These are phyloP conservation scores for Astreopora myriophthalma DNA, from an alignment of 64 coral and sea anemone species.

Conservation along the genomic window DNA sequence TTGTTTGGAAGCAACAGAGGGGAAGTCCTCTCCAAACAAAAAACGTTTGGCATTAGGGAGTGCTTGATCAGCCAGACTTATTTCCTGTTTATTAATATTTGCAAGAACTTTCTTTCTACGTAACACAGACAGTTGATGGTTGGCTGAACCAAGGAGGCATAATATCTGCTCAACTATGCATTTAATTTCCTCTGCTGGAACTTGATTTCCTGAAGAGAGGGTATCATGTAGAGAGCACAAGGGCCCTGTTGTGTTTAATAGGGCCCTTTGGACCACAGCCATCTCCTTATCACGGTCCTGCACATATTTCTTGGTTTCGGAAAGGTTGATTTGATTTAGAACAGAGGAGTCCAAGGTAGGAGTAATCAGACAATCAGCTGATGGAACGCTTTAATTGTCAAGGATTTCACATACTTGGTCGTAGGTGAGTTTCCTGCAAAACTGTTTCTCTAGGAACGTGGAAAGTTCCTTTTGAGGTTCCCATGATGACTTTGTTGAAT, in stretches of 20 bases:
- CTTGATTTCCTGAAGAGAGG: not conserved
- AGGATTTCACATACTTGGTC: no score
- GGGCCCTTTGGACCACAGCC: conserved; percentile 11
- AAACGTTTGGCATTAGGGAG: conserved; percentile 56
- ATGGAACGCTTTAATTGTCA: not conserved
- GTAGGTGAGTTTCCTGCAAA: no score
- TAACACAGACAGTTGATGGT: conserved; percentile 37
- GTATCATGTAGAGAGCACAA: conserved; percentile 48
- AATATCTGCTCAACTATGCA: conserved; percentile 27
- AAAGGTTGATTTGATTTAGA: not conserved
- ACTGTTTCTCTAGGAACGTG: no score
- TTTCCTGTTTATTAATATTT: conserved; percentile 28
- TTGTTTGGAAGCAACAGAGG: conserved; percentile 35
- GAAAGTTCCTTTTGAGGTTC: no score
- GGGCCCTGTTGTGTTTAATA: conserved; percentile 33
- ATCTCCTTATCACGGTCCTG: conserved; percentile 38
- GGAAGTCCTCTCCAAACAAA: conserved; percentile 48
- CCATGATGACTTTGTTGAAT: no score
- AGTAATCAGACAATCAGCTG: conserved; percentile 20
- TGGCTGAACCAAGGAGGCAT: conserved; percentile 43
- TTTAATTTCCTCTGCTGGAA: conserved; percentile 17
- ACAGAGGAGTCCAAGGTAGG: not conserved
- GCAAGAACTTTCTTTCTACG: conserved; percentile 24
- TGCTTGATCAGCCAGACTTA: conserved; percentile 18
- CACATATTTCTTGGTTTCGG: conserved; percentile 42